Evolutionary conservation across 2,888 invertebrate species (phyloP).

Genomic region (Flexamia atlantica): DNA sequence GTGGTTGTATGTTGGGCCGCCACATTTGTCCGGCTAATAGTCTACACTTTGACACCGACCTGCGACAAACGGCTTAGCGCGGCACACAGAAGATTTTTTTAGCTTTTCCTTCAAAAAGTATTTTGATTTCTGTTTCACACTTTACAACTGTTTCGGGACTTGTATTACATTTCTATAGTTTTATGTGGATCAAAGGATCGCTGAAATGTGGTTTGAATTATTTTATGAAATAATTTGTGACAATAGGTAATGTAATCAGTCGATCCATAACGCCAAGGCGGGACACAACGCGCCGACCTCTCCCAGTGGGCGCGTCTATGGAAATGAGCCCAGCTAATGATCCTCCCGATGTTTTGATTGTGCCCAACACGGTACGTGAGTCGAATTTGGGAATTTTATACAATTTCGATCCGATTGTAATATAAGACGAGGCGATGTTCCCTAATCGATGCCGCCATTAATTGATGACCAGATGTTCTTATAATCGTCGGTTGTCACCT

Average conservation of each 20-base stretch:
- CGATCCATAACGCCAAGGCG: neutral
- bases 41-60: conserved; percentile 47
- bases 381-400: conserved; percentile 52
- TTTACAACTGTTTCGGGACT: too few species aligned
- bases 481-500: conserved; percentile 31
- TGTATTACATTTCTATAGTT: too few species aligned
- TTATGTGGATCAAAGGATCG: too few species aligned
- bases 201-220: too few species aligned
- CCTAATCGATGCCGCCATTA: conserved; percentile 49
- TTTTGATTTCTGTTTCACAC: too few species aligned
- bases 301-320: conserved; percentile 61
- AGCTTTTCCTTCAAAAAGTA: too few species aligned
- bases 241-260: too few species aligned
- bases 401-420: conserved; percentile 51
- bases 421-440: conserved; percentile 42
- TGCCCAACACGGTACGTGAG: conserved; percentile 55
- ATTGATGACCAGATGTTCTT: conserved; percentile 37
- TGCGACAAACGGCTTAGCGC: conserved; percentile 25
- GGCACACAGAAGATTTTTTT: neutral
- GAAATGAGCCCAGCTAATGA: conserved; percentile 64
- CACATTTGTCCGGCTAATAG: conserved; percentile 51
- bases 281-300: conserved; percentile 54
- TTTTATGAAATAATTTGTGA: too few species aligned
- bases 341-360: conserved; percentile 63
- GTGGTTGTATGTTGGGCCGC: neutral